Evolutionary conservation across 2,888 invertebrate genomes (phyloP).

Genomic region (Silvanus unidentatus): DNA sequence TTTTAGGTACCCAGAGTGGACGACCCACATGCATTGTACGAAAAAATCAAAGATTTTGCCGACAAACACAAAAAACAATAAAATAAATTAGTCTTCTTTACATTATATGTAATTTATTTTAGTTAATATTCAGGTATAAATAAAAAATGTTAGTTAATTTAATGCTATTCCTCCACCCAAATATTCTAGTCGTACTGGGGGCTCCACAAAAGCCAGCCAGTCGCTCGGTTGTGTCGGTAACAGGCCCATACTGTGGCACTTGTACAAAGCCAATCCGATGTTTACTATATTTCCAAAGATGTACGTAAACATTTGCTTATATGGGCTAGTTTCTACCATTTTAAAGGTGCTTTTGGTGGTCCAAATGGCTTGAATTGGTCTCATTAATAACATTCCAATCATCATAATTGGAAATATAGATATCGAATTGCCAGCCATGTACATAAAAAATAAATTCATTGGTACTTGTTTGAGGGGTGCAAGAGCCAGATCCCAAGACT

Average conservation of each 20-base stretch:
- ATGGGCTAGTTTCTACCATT: constrained; percentile 86
- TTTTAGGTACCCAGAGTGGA: constrained; percentile 78
- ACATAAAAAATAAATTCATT: constrained; percentile 99
- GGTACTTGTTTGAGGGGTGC: constrained; percentile 94
- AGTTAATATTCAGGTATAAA: constrained; percentile 21
- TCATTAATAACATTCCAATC: constrained; percentile 98
- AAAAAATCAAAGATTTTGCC: constrained; percentile 63
- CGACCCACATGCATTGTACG: constrained; percentile 68
- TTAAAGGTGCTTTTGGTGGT: constrained; percentile 85
- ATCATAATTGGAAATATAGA: constrained; percentile 99
- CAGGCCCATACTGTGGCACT: constrained; percentile 96
- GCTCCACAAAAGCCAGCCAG: constrained; percentile 96
- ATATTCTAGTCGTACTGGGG: constrained; percentile 77
- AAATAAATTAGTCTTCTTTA: constrained; percentile 16
- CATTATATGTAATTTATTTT: constrained; percentile 23
- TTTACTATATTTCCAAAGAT: constrained; percentile 90
- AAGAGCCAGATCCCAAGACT: constrained; percentile 94
- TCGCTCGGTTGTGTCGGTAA: constrained; percentile 96
- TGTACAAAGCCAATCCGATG: constrained; percentile 86
- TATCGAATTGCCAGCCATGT: constrained; percentile 99
- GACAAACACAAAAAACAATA: constrained; percentile 59
- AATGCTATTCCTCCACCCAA: constrained; percentile 76
- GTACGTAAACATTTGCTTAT: constrained; percentile 88
- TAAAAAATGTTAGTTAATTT: constrained; percentile 41
- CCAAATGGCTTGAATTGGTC: constrained; percentile 93